A percentile compares a stretch with the other conserved stretches of the same genome.
These are phyloP conservation scores for Hippocampus barbouri DNA, from an alignment of 2,113 vertebrate genomes.

Conservation along the genomic window DNA sequence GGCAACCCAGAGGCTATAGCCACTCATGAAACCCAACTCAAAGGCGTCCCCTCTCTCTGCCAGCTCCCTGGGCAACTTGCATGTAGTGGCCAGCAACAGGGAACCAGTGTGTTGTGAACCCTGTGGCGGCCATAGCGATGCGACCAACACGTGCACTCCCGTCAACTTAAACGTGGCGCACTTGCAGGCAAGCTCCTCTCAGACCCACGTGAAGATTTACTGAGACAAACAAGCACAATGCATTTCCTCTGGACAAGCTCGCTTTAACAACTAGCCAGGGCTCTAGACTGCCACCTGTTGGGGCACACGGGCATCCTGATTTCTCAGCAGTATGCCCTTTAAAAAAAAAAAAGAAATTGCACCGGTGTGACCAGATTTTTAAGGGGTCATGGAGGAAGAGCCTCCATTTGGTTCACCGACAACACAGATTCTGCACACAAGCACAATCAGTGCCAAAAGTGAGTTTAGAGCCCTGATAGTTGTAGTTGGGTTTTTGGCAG, in stretches of 20 bases:
- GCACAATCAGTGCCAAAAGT: no score
- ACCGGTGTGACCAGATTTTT: no score
- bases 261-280: neutral
- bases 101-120: conserved; percentile 61
- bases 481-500: conserved; percentile 11
- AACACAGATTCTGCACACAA: no score
- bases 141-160: conserved; percentile 50
- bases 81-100: conserved; percentile 66
- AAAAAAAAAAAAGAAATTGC: no score
- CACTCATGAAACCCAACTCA: conserved; percentile 47
- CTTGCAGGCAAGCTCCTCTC: conserved; percentile 59
- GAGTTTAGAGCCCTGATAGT: neutral
- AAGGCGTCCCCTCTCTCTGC: conserved; percentile 65
- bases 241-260: conserved; percentile 2
- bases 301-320: no score
- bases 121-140: conserved; percentile 57
- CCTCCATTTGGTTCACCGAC: no score
- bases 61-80: conserved; percentile 73
- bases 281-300: no score
- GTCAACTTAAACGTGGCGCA: conserved; percentile 67
- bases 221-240: conserved; percentile 17
- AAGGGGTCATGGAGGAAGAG: no score
- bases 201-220: conserved; percentile 32
- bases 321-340: no score
- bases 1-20: conserved; percentile 52